Evolutionary conservation across 2,113 vertebrate species (phyloP).

Genomic region (Azemiops feae): DNA sequence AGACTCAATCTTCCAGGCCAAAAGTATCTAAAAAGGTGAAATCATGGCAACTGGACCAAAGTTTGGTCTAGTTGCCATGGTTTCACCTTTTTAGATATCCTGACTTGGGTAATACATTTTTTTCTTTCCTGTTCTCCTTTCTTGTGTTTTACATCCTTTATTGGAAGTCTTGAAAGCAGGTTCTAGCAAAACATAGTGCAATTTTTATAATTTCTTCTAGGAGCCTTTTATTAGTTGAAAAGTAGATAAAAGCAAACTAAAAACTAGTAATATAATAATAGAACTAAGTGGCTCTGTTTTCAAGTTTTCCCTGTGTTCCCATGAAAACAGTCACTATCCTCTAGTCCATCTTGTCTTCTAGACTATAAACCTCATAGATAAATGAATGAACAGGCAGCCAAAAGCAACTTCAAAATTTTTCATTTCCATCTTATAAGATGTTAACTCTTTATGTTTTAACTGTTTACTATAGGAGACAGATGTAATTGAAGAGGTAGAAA

Average conservation of each 20-base stretch:
- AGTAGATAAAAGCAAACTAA: neutral
- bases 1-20: neutral
- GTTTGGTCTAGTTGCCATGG: neutral
- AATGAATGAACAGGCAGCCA: neutral
- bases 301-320: neutral
- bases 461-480: conserved; percentile 82
- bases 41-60: neutral
- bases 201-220: neutral
- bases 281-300: neutral
- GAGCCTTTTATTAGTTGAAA: neutral
- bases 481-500: conserved; percentile 96
- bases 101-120: neutral
- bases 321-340: neutral
- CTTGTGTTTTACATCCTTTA: neutral
- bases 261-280: neutral
- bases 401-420: conserved; percentile 9
- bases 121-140: neutral
- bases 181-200: neutral
- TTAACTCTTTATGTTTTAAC: conserved; percentile 62
- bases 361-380: neutral
- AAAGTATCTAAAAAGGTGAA: neutral
- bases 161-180: neutral
- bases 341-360: neutral
- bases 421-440: neutral
- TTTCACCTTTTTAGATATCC: neutral